Conservation (phyloP, 1,140 invertebrate species). For the Drosophila persimilis region DNA sequence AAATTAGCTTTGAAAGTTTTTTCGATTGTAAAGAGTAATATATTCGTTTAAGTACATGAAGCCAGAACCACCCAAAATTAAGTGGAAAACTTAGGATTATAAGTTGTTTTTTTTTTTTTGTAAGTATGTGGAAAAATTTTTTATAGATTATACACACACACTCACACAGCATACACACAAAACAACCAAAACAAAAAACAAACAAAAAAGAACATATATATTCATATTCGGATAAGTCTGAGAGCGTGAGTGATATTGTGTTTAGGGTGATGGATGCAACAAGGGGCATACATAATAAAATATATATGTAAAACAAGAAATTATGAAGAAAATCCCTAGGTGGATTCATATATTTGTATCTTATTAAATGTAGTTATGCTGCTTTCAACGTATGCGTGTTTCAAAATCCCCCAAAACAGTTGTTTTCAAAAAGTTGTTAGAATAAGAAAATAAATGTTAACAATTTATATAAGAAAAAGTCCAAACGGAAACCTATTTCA, state of each 20-base stretch:
- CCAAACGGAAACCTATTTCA: conserved; percentile 40
- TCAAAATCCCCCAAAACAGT: conserved; percentile 43
- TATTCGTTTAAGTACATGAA: conserved; percentile 39
- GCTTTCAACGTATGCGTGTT: conserved; percentile 53
- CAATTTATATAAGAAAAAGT: conserved; percentile 50
- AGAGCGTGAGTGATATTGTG: conserved; percentile 83
- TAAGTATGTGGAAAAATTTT: conserved; percentile 22
- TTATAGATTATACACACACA: conserved; percentile 12
- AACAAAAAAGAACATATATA: conserved; percentile 32
- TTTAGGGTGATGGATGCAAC: conserved; percentile 81
- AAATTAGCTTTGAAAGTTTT: conserved; percentile 56
- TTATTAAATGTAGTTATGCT: conserved; percentile 39
- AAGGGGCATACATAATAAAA: conserved; percentile 47
- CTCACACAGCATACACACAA: conserved; percentile 15
- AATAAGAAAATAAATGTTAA: conserved; percentile 62
- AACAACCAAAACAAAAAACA: conserved; percentile 20
- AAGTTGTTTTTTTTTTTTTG: conserved; percentile 16
- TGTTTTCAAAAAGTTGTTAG: conserved; percentile 58
- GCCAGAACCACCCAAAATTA: background rate
- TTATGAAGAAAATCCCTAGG: conserved; percentile 3
- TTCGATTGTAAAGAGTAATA: conserved; percentile 40
- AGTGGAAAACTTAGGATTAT: conserved; percentile 4
- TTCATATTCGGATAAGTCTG: conserved; percentile 83
- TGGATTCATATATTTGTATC: conserved; percentile 45
- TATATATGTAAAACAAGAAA: conserved; percentile 22